These are phyloP conservation scores for Dicyrtoma fusca DNA, from an alignment of 2,888 invertebrate genomes.

Conservation along the genomic window DNA sequence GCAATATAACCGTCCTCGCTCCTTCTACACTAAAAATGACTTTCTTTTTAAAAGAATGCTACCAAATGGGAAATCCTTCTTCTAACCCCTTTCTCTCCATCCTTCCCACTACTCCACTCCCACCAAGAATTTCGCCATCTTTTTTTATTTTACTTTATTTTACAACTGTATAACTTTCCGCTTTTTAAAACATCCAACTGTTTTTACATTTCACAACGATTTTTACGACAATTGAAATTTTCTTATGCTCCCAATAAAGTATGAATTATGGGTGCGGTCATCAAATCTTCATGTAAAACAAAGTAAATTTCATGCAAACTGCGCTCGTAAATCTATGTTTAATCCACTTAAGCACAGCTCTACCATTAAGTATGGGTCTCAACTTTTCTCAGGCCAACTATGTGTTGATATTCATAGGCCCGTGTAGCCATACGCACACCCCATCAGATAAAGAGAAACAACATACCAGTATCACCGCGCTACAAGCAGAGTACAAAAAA, in stretches of 20 bases:
- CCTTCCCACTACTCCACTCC: background rate
- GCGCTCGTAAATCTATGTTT: too few relatives aligned
- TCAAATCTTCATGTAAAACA: too few relatives aligned
- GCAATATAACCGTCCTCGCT: background rate
- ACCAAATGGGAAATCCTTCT: background rate
- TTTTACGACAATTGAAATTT: constrained; percentile 26
- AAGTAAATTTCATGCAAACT: constrained; percentile 13
- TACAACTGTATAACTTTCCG: background rate
- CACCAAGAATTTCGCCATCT: background rate
- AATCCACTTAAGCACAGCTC: too few relatives aligned
- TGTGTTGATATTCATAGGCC: too few relatives aligned
- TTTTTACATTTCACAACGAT: constrained; percentile 10
- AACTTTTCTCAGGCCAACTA: too few relatives aligned
- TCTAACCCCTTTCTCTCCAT: constrained; percentile 6
- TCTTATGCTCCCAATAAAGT: constrained; percentile 26
- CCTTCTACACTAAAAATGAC: background rate
- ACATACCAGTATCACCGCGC: too few relatives aligned
- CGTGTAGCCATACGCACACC: too few relatives aligned
- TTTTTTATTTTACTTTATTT: background rate
- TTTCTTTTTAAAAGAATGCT: background rate
- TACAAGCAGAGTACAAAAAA: too few relatives aligned
- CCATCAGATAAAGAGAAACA: too few relatives aligned
- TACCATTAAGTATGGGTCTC: too few relatives aligned
- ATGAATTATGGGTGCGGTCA: constrained; percentile 17
- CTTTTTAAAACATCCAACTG: constrained; percentile 10